Evolutionary conservation across 2,888 invertebrate genomes (phyloP).

Genomic region (Sinohyriopsis cumingii): DNA sequence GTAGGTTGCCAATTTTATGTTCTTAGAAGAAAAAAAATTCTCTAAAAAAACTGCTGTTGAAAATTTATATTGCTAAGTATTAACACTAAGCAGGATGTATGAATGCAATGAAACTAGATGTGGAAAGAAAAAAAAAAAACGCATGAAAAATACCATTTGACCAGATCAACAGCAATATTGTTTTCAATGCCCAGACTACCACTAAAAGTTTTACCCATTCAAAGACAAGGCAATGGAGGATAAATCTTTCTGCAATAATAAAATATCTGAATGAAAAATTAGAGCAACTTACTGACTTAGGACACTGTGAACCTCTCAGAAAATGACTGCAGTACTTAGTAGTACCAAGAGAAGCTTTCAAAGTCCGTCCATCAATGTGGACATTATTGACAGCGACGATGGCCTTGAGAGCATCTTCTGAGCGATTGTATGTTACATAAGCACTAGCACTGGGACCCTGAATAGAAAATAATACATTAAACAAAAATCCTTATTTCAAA

Average conservation of each 20-base stretch:
- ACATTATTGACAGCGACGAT: conserved; percentile 98
- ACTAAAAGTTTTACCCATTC: no score
- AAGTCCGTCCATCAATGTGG: conserved; percentile 92
- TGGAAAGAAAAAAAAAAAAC: no score
- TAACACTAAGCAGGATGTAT: no score
- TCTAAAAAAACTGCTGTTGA: no score
- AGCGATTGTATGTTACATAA: conserved; percentile 93
- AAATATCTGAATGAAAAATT: not conserved
- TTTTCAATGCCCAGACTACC: no score
- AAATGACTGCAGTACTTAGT: conserved; percentile 99
- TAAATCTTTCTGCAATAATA: not conserved
- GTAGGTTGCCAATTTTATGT: no score
- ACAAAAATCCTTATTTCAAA: not conserved
- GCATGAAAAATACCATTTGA: no score
- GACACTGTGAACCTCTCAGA: conserved; percentile 97
- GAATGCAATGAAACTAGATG: no score
- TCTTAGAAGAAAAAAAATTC: no score
- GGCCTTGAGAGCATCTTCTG: conserved; percentile 95
- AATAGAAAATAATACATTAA: conserved; percentile 8
- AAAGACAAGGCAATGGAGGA: no score
- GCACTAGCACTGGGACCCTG: conserved; percentile 79
- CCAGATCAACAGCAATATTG: no score
- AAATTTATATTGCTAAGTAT: no score
- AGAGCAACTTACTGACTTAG: conserved; percentile 81
- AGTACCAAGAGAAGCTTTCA: conserved; percentile 98